Evolutionary conservation across 2,888 invertebrate genomes (phyloP).

Genomic region (Tortrix viridana): DNA sequence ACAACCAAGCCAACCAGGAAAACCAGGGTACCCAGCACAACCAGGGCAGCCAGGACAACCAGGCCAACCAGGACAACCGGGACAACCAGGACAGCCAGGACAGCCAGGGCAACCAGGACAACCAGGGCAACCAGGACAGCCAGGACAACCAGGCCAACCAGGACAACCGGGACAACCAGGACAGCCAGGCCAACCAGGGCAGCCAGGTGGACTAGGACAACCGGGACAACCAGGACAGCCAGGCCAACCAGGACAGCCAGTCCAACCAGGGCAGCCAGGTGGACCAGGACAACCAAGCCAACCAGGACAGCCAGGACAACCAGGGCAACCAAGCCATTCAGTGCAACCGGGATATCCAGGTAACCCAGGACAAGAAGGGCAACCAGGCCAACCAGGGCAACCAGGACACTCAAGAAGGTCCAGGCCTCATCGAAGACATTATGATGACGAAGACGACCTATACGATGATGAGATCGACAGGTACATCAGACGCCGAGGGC

Average conservation of each 20-base stretch:
- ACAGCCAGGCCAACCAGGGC: neutral
- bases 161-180: neutral
- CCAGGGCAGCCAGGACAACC: neutral
- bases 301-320: neutral
- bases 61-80: neutral
- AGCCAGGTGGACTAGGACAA: neutral
- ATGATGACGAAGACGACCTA: constrained; percentile 16
- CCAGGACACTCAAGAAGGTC: neutral
- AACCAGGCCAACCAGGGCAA: neutral
- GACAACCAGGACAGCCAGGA: neutral
- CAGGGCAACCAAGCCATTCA: neutral
- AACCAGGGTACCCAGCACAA: neutral
- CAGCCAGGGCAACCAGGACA: neutral
- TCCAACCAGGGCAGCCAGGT: neutral
- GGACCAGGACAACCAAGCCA: neutral
- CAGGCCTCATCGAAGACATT: neutral
- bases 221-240: neutral
- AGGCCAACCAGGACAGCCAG: neutral
- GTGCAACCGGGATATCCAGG: neutral
- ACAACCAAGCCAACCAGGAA: neutral
- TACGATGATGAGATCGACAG: too few relatives aligned
- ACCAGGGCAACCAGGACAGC: neutral
- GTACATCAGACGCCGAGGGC: neutral
- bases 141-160: neutral
- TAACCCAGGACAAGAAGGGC: neutral